phyloP scores from a whole-genome alignment of 2,888 invertebrate species.

The Spisula subtruncata region DNA sequence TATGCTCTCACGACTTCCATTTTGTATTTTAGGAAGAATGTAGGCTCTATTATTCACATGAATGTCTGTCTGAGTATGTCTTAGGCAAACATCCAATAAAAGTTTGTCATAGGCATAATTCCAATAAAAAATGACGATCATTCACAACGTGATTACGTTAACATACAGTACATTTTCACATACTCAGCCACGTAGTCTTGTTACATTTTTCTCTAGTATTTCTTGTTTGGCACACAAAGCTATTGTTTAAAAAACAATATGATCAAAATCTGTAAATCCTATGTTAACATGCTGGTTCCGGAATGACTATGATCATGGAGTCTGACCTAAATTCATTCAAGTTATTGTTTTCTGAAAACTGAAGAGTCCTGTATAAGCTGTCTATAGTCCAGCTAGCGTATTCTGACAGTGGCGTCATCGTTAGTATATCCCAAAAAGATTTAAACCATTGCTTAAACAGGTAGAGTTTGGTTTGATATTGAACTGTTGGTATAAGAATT shows the following conservation, averaged over 20 bases:
- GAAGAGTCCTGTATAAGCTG: background rate
- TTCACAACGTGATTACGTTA: background rate
- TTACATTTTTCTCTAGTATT: background rate
- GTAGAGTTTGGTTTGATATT: too few species aligned
- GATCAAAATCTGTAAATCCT: background rate
- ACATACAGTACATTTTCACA: conserved; percentile 20
- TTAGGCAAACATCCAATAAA: conserved; percentile 13
- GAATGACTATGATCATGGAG: background rate
- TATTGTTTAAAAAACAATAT: background rate
- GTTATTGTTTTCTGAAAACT: background rate
- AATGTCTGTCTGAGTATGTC: conserved; percentile 21
- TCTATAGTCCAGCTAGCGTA: too few species aligned
- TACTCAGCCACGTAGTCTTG: background rate
- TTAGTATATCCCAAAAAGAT: too few species aligned
- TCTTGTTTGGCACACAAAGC: background rate
- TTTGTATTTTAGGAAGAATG: background rate
- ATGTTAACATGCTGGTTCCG: background rate
- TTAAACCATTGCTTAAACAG: too few species aligned
- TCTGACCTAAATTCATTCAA: conserved; percentile 3
- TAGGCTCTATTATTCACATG: background rate
- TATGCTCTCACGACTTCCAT: background rate
- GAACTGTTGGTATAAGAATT: too few species aligned
- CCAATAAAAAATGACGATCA: conserved; percentile 19
- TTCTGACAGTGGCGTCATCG: too few species aligned
- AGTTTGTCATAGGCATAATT: conserved; percentile 26